These are phyloP conservation scores for Tauraco hartlaubi DNA, from an alignment of 2,797 vertebrate species.

Conservation along the genomic window DNA sequence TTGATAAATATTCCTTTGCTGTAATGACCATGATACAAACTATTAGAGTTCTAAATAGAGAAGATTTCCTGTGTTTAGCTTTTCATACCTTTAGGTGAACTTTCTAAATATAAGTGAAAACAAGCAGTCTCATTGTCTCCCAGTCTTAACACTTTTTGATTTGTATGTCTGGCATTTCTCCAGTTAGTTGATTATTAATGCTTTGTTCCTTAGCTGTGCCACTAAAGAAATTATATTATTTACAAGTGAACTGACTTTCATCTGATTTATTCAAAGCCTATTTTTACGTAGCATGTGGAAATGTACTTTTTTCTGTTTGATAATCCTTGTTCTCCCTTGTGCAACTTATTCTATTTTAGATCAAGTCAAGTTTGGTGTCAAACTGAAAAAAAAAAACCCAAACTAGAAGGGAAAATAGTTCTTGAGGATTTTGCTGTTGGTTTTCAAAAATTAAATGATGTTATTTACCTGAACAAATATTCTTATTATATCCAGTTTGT, in stretches of 20 bases:
- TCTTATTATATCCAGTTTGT: not conserved
- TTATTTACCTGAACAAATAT: not conserved
- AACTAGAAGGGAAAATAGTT: not conserved
- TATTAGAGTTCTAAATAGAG: not conserved
- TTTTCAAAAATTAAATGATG: not conserved
- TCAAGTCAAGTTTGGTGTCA: not conserved
- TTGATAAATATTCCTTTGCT: not conserved
- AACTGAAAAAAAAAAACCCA: not conserved
- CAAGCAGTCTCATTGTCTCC: not conserved
- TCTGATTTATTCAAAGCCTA: not conserved
- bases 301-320: not conserved
- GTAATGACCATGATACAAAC: not conserved
- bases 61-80: not conserved
- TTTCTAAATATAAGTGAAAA: not conserved
- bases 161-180: not conserved
- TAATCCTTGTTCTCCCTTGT: not conserved
- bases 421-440: not conserved
- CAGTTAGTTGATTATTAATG: not conserved
- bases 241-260: not conserved
- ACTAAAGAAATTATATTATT: not conserved
- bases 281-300: not conserved
- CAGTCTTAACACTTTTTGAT: not conserved
- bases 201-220: not conserved
- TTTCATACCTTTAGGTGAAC: not conserved
- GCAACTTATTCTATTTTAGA: not conserved